Evolutionary conservation across 2,113 vertebrate species (phyloP).

Genomic region (Lepisosteus osseus): DNA sequence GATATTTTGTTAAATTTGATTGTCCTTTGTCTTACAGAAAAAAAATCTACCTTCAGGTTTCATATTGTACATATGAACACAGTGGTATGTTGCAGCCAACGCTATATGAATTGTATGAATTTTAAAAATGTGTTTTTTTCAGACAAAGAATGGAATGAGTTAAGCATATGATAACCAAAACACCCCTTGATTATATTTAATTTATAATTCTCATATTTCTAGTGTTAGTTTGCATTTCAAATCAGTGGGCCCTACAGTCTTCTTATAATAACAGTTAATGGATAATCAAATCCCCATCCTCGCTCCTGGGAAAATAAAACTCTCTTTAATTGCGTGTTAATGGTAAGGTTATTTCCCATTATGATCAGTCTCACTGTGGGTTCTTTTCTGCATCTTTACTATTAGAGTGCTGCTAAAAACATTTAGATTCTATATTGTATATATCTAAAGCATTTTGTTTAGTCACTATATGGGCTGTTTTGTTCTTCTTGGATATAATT

Average conservation of each 20-base stretch:
- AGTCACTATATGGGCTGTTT: neutral
- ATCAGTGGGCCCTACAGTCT: conserved; percentile 13
- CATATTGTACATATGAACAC: too few relatives aligned
- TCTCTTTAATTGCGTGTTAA: conserved; percentile 19
- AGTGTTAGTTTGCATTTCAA: conserved; percentile 8
- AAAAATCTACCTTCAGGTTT: too few relatives aligned
- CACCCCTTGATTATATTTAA: conserved; percentile 8
- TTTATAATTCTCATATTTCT: conserved; percentile 9
- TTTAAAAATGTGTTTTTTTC: too few relatives aligned
- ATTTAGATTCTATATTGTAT: neutral
- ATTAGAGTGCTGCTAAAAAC: neutral
- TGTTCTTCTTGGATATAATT: conserved; percentile 13
- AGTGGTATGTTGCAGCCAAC: too few relatives aligned
- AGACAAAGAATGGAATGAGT: conserved; percentile 2
- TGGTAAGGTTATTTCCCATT: conserved; percentile 16
- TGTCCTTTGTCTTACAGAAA: too few relatives aligned
- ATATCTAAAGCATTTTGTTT: too few relatives aligned
- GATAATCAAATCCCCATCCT: conserved; percentile 10
- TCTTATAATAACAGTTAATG: conserved; percentile 11
- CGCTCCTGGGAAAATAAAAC: conserved; percentile 12
- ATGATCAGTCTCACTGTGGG: conserved; percentile 11
- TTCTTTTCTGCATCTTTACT: neutral
- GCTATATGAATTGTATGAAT: too few relatives aligned
- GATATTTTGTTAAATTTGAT: too few relatives aligned
- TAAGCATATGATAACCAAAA: neutral